Percentiles rank a stretch among this genome's conserved stretches.
phyloP scores from a whole-genome alignment of 1,140 invertebrate species.

The Hestina assimilis region DNA sequence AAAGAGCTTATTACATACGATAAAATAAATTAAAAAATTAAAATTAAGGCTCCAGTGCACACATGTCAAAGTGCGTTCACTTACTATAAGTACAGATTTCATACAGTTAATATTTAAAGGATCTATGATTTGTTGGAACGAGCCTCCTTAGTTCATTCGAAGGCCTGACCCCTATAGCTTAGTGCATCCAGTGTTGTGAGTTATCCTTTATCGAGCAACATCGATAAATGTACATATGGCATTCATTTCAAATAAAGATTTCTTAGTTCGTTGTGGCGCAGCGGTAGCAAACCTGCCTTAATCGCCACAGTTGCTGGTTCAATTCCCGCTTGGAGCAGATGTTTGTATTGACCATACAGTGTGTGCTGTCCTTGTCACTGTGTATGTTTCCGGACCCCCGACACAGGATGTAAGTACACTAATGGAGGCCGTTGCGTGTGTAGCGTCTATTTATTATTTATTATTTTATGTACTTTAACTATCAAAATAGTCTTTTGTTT shows the following conservation, averaged over 20 bases:
- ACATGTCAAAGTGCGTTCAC: conserved; percentile 44
- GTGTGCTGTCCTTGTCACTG: too few species aligned
- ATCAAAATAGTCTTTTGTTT: too few species aligned
- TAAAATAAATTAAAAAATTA: conserved; percentile 21
- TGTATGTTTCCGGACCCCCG: too few species aligned
- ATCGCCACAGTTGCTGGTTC: too few species aligned
- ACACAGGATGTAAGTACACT: too few species aligned
- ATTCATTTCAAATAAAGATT: neutral
- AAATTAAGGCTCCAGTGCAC: conserved; percentile 38
- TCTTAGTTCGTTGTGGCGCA: too few species aligned
- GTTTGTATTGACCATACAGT: too few species aligned
- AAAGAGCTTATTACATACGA: conserved; percentile 11
- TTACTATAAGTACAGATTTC: conserved; percentile 48
- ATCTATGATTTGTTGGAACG: conserved; percentile 64
- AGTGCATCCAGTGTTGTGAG: conserved; percentile 39
- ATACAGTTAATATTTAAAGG: conserved; percentile 67
- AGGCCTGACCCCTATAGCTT: conserved; percentile 70
- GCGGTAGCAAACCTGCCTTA: too few species aligned
- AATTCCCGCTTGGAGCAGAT: too few species aligned
- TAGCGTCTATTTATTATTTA: too few species aligned
- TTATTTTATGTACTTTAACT: too few species aligned
- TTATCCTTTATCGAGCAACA: neutral
- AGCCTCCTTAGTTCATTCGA: conserved; percentile 52
- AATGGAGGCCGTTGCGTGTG: too few species aligned
- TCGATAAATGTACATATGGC: neutral